These are phyloP conservation scores for Lophochroa leadbeateri DNA, from an alignment of 2,113 vertebrate genomes.

Conservation along the genomic window DNA sequence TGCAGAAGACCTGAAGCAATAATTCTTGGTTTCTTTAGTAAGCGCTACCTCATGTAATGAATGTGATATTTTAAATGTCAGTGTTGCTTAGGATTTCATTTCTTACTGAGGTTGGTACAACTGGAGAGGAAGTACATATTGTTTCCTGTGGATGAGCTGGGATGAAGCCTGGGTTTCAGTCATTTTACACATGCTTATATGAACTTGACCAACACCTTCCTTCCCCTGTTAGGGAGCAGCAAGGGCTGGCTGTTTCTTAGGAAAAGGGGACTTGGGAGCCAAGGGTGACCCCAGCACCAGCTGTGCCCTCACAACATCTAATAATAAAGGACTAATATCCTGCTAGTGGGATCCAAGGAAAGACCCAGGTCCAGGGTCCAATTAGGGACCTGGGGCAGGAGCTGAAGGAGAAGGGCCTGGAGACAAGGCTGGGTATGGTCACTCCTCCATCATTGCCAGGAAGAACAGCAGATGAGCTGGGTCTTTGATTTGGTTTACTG, in stretches of 20 bases:
- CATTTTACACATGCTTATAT: neutral
- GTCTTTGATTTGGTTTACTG: neutral
- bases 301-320: neutral
- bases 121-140: neutral
- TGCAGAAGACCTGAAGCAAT: neutral
- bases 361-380: neutral
- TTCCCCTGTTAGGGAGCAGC: neutral
- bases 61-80: neutral
- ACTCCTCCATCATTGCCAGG: neutral
- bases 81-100: neutral
- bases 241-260: neutral
- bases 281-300: no score
- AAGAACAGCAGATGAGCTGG: neutral
- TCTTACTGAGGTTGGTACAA: neutral
- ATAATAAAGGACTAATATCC: neutral
- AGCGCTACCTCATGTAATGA: neutral
- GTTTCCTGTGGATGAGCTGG: neutral
- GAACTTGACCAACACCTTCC: neutral
- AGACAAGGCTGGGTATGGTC: neutral
- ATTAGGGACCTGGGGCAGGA: accelerated
- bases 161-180: neutral
- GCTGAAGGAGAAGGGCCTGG: neutral
- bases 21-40: neutral
- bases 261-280: neutral
- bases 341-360: no score